Conservation (phyloP, 2,113 vertebrate species). For the Phasianus colchicus region DNA sequence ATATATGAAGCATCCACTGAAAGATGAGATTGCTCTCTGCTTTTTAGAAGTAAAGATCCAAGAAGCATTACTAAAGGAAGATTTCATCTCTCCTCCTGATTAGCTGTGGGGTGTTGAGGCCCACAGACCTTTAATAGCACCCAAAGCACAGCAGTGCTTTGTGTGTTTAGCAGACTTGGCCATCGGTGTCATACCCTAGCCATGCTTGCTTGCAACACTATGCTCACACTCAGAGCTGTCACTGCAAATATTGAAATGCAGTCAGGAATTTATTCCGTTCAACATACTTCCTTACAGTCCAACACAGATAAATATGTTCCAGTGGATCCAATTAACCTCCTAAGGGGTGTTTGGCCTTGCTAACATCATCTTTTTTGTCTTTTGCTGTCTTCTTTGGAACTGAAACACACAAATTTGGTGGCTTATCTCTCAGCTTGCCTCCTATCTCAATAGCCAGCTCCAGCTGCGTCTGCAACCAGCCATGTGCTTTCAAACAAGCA, state of each 20-base stretch:
- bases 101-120: background rate
- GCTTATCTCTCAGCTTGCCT: constrained; percentile 63
- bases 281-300: constrained; percentile 44
- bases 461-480: constrained; percentile 59
- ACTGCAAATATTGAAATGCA: background rate
- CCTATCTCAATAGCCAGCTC: constrained; percentile 40
- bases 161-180: background rate
- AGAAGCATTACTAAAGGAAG: background rate
- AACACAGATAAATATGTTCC: constrained; percentile 45
- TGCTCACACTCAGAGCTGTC: background rate
- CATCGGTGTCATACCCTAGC: background rate
- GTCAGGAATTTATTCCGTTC: constrained; percentile 51
- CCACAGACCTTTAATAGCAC: background rate
- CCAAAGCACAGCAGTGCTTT: background rate
- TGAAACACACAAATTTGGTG: background rate
- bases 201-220: accelerated
- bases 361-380: background rate
- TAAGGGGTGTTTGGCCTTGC: constrained; percentile 53
- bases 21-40: background rate
- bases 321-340: constrained; percentile 69
- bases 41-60: background rate
- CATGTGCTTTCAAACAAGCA: background rate
- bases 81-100: background rate
- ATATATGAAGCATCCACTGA: background rate
- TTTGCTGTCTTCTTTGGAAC: constrained; percentile 57